phyloP scores from a whole-genome alignment of 2,797 vertebrate genomes.

The Nannoperca obscura region DNA sequence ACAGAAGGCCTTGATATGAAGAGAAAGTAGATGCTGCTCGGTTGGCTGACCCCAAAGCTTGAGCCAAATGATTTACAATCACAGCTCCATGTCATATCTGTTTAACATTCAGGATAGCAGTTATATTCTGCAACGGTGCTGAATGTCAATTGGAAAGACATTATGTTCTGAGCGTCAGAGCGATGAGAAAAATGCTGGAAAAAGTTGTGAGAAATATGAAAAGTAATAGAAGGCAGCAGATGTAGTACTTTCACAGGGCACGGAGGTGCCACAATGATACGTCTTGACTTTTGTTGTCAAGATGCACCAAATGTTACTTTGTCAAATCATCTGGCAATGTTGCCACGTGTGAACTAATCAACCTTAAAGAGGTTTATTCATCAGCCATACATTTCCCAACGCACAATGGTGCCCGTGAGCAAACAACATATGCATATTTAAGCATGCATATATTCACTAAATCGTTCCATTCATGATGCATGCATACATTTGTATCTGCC shows the following conservation, averaged over 20 bases:
- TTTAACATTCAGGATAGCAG: constrained; percentile 83
- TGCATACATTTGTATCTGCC: constrained; percentile 60
- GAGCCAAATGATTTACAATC: constrained; percentile 85
- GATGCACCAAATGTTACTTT: constrained; percentile 69
- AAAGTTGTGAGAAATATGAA: constrained; percentile 62
- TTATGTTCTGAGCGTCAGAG: constrained; percentile 40
- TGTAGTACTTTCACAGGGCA: constrained; percentile 60
- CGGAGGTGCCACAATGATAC: constrained; percentile 58
- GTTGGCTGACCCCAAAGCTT: constrained; percentile 77
- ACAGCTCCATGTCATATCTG: constrained; percentile 80
- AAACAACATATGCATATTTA: background rate
- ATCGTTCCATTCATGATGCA: constrained; percentile 43
- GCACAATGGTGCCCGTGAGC: constrained; percentile 27
- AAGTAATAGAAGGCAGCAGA: constrained; percentile 71
- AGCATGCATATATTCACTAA: constrained; percentile 36
- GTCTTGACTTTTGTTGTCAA: constrained; percentile 80
- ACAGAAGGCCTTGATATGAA: constrained; percentile 80
- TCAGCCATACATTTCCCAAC: constrained; percentile 30
- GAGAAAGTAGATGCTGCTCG: constrained; percentile 77
- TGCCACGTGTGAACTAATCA: constrained; percentile 33
- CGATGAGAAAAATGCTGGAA: constrained; percentile 42
- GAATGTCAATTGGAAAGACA: constrained; percentile 79
- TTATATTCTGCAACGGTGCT: constrained; percentile 53
- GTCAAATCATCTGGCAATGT: constrained; percentile 52
- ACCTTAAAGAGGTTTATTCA: constrained; percentile 53